These are phyloP conservation scores for Mionectes macconnelli DNA, from an alignment of 2,113 vertebrate genomes.

Conservation along the genomic window DNA sequence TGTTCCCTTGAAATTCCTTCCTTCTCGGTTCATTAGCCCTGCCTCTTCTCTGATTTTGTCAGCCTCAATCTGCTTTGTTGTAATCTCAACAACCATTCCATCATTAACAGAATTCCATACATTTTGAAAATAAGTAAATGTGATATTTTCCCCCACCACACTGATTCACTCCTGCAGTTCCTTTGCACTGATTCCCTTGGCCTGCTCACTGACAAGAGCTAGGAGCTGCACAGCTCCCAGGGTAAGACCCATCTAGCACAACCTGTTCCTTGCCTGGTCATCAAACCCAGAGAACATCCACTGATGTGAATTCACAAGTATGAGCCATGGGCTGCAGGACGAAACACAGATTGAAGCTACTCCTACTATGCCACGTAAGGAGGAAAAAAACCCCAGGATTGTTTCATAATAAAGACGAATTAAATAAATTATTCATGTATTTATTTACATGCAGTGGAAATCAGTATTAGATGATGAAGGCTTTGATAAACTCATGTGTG, in stretches of 20 bases:
- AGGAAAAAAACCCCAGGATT: rapidly evolving
- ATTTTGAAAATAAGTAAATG: background rate
- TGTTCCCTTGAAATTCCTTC: background rate
- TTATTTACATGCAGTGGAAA: background rate
- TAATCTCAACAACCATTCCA: background rate
- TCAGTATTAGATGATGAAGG: background rate
- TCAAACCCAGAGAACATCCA: background rate
- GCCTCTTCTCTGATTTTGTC: background rate
- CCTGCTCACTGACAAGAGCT: background rate
- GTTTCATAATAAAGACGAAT: background rate
- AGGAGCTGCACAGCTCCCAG: background rate
- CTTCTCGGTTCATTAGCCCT: background rate
- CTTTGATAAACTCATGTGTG: conserved; percentile 7
- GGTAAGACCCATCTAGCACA: background rate
- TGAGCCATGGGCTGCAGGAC: background rate
- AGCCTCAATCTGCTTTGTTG: background rate
- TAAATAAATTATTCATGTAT: background rate
- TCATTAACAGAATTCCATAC: background rate
- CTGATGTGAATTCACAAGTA: background rate
- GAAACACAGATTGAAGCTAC: background rate
- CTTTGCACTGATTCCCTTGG: background rate
- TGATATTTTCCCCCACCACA: background rate
- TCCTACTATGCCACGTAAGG: background rate
- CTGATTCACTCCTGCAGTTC: background rate
- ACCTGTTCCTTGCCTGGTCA: background rate